Evolutionary conservation across 2,797 vertebrate species (phyloP), one percentile per base, ranked within the genome.

Genomic region (Staurois parvus): DNA sequence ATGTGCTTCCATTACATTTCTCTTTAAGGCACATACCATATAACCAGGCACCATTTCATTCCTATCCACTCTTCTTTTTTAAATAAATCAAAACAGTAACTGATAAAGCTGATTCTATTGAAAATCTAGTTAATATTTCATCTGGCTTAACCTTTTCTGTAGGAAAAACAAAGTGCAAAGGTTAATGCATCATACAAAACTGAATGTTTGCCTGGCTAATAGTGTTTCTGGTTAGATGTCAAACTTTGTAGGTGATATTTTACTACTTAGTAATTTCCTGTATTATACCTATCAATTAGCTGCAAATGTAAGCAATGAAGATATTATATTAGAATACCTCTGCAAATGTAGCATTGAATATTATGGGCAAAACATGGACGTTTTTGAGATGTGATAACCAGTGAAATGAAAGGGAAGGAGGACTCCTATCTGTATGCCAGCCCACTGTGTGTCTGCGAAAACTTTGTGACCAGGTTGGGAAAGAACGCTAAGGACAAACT

Each of bases 51-150:
- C 21, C 3, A 3, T 4, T 21, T 59, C 19, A 8, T 24, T 59
- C 52, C 21, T 4, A 52, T 24, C 19, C 21, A 66, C 13, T 26
- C 28, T 28, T 26, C 26, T 56, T 56, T 30, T 59, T 34, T n/a
- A 3, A 13, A 24, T 34, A 52, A 48, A 79, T n/a, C 0, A 19
- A 42, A 48, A 19, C 0, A 69, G 30, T 40, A 37, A 17, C 79
- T 59, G 68, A 72, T 67, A 85, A 78, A 69, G 73, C 30, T 79
- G 19, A 29, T 74, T 74, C 21, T 62, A 84, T 88, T 84, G 40
- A 80, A 73, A 79, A 19, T 81, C 73, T 81, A 45, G 88, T 90
- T 91, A 92, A 89, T 90, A 77, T 89, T 90, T 91, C 84, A 91
- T 21, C 76, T 66, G 48, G 87, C 24, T 67, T 89, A 87, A 88